Percentiles rank a stretch among this genome's conserved stretches.
Conservation (phyloP, 2,888 invertebrate genomes). For the Dusona sp. region DNA sequence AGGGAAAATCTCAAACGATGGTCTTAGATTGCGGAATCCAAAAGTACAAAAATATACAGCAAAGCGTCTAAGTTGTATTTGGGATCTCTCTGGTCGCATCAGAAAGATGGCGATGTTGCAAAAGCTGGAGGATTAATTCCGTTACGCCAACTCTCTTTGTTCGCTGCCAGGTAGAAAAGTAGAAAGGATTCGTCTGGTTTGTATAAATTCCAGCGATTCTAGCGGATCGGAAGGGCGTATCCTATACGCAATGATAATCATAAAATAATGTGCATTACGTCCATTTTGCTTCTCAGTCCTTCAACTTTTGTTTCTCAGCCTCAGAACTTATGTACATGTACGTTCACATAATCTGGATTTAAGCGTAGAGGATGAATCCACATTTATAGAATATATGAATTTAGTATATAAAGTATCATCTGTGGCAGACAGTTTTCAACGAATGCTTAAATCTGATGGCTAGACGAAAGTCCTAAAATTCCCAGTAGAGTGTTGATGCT, state of each 20-base stretch:
- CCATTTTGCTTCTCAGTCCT: neutral
- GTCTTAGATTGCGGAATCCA: neutral
- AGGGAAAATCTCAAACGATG: neutral
- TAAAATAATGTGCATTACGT: neutral
- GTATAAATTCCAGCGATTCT: constrained; percentile 67
- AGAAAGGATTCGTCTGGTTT: constrained; percentile 74
- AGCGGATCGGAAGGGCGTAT: constrained; percentile 69
- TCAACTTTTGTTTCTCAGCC: neutral
- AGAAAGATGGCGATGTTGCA: constrained; percentile 32
- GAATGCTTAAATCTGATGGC: constrained; percentile 2
- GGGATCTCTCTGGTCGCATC: constrained; percentile 12
- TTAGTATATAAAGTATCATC: constrained; percentile 20
- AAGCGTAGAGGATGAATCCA: neutral
- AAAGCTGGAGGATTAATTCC: constrained; percentile 74
- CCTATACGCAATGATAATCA: no score
- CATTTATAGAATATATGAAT: neutral
- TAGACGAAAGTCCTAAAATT: constrained; percentile 21
- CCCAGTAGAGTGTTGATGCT: constrained; percentile 7
- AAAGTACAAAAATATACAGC: neutral
- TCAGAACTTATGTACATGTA: neutral
- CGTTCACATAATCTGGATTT: neutral
- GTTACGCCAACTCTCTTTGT: constrained; percentile 76
- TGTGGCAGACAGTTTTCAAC: constrained; percentile 4
- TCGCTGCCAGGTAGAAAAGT: constrained; percentile 76
- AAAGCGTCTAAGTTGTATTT: neutral